Conservation (phyloP, 37 sponge, comb jelly and placozoan species). For the Halichondria panicea region DNA sequence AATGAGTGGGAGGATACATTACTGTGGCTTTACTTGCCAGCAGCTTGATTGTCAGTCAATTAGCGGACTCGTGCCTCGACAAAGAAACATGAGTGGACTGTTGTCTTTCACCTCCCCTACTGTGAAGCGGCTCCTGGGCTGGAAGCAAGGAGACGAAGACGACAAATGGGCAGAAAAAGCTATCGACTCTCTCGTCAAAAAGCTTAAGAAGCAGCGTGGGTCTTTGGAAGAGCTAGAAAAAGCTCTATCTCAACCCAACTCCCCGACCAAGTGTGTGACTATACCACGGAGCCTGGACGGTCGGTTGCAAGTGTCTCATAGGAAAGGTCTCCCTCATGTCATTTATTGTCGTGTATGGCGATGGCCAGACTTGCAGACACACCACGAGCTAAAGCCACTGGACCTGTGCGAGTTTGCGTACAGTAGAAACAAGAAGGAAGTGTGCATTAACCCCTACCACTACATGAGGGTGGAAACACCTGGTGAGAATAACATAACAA, state of each 20-base stretch:
- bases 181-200: conserved; percentile 91
- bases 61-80: no score
- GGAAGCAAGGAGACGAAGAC: conserved; percentile 98
- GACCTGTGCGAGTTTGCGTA: conserved; percentile 94
- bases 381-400: conserved; percentile 92
- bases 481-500: conserved; percentile 37
- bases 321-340: conserved; percentile 97
- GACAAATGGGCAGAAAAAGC: conserved; percentile 97
- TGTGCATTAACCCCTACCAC: conserved; percentile 97
- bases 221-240: conserved; percentile 90
- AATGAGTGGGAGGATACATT: no score
- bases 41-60: no score
- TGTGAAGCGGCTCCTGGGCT: conserved; percentile 89
- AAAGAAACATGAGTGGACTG: no score
- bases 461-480: conserved; percentile 90
- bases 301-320: conserved; percentile 90
- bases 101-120: no score
- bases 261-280: conserved; percentile 83
- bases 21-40: no score
- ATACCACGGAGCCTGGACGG: conserved; percentile 93
- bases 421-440: conserved; percentile 87
- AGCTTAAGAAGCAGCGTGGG: conserved; percentile 90
- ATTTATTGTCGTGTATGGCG: conserved; percentile 98
- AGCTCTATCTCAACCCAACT: conserved; percentile 80
- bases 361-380: conserved; percentile 96